Evolutionary conservation across 2,888 invertebrate species (phyloP).

Genomic region (Gryllus longicercus): DNA sequence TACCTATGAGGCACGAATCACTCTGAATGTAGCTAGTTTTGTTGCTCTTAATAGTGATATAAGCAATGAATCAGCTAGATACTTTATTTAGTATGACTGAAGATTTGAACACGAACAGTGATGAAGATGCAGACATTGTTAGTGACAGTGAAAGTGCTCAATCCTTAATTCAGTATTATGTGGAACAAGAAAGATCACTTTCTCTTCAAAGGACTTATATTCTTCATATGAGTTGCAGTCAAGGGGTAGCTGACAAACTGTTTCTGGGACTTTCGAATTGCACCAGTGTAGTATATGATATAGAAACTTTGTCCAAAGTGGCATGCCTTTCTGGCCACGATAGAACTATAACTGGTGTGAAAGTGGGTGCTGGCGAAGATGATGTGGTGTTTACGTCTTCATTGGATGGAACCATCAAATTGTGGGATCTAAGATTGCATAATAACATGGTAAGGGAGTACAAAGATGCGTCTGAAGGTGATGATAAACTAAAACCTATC

Average conservation of each 20-base stretch:
- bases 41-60: background rate
- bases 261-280: constrained; percentile 49
- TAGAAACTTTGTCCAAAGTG: background rate
- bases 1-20: no score
- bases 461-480: constrained; percentile 46
- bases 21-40: no score
- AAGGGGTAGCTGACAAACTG: constrained; percentile 52
- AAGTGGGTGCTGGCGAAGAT: constrained; percentile 57
- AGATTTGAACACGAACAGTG: constrained; percentile 18
- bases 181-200: constrained; percentile 52
- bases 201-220: constrained; percentile 58
- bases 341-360: constrained; percentile 39
- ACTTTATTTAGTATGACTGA: background rate
- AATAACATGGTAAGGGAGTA: background rate
- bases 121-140: constrained; percentile 44
- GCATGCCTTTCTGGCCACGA: constrained; percentile 22
- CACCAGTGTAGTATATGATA: constrained; percentile 50
- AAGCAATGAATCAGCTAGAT: background rate
- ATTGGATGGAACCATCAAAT: constrained; percentile 55
- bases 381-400: constrained; percentile 59
- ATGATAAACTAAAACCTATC: constrained; percentile 54
- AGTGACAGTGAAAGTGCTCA: constrained; percentile 40
- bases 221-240: constrained; percentile 51
- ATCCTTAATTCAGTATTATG: constrained; percentile 41
- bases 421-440: constrained; percentile 60